These are phyloP conservation scores for Boloria euphrosyne DNA, from an alignment of 2,888 invertebrate genomes.

Conservation along the genomic window DNA sequence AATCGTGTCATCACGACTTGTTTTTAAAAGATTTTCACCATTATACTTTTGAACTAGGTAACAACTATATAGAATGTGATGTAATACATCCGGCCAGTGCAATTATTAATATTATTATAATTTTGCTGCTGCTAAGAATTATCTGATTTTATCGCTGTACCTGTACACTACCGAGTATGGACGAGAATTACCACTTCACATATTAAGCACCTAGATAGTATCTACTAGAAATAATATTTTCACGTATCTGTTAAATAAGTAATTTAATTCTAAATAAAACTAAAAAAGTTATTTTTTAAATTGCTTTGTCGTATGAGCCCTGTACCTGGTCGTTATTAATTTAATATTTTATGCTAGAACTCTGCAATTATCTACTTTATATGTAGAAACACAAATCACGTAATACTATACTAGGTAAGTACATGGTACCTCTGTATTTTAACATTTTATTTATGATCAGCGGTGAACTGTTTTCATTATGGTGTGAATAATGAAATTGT, in stretches of 20 bases:
- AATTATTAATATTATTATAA: conserved; percentile 6
- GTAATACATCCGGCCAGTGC: conserved; percentile 14
- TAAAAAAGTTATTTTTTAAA: too few species aligned
- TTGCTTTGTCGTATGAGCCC: too few species aligned
- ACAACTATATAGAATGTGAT: conserved; percentile 4
- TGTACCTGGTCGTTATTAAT: too few species aligned
- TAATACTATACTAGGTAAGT: too few species aligned
- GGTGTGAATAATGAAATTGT: conserved; percentile 31
- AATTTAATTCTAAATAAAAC: too few species aligned
- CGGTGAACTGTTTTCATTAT: conserved; percentile 15
- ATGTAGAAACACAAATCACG: too few species aligned
- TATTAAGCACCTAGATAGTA: not conserved
- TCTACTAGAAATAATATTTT: not conserved
- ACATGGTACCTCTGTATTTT: too few species aligned
- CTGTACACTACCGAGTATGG: conserved; percentile 5
- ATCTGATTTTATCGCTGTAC: conserved; percentile 15
- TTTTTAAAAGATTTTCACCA: too few species aligned
- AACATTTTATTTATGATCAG: not conserved
- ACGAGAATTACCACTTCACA: conserved; percentile 6
- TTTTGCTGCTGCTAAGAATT: conserved; percentile 4
- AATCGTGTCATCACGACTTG: too few species aligned
- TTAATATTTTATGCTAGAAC: too few species aligned
- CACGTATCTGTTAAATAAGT: not conserved
- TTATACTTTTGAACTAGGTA: not conserved
- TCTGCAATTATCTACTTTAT: too few species aligned